These are phyloP conservation scores for Sycophila sp. DNA, from an alignment of 1,140 invertebrate genomes.

Conservation along the genomic window DNA sequence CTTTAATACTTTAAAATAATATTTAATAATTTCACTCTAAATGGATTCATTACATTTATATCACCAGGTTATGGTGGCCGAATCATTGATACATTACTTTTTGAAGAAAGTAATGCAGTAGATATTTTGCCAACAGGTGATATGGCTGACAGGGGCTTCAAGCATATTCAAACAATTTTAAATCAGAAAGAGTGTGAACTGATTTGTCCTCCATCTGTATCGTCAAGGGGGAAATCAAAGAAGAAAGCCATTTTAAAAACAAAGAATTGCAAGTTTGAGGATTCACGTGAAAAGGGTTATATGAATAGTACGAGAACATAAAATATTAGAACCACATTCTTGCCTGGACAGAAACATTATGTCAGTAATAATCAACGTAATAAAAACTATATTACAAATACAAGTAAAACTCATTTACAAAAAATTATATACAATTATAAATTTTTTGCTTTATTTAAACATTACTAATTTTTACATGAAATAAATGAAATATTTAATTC, in stretches of 20 bases:
- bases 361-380: too few species aligned
- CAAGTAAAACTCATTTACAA: background rate
- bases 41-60: conserved; percentile 61
- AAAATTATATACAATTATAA: background rate
- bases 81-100: conserved; percentile 51
- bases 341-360: too few species aligned
- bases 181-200: conserved; percentile 25
- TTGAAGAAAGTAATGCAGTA: conserved; percentile 56
- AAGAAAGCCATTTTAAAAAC: conserved; percentile 46
- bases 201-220: conserved; percentile 42
- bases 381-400: too few species aligned
- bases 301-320: conserved; percentile 45
- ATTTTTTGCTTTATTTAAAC: background rate
- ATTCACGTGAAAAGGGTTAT: conserved; percentile 58
- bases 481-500: conserved; percentile 25
- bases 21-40: conserved; percentile 60
- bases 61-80: conserved; percentile 60
- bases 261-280: conserved; percentile 54
- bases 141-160: too few species aligned
- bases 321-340: too few species aligned
- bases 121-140: conserved; percentile 44
- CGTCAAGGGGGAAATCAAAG: conserved; percentile 2
- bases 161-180: conserved; percentile 50
- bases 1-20: conserved; percentile 64
- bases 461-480: too few species aligned